Conservation (phyloP, 2,797 vertebrate species). For the Luscinia megarhynchos region DNA sequence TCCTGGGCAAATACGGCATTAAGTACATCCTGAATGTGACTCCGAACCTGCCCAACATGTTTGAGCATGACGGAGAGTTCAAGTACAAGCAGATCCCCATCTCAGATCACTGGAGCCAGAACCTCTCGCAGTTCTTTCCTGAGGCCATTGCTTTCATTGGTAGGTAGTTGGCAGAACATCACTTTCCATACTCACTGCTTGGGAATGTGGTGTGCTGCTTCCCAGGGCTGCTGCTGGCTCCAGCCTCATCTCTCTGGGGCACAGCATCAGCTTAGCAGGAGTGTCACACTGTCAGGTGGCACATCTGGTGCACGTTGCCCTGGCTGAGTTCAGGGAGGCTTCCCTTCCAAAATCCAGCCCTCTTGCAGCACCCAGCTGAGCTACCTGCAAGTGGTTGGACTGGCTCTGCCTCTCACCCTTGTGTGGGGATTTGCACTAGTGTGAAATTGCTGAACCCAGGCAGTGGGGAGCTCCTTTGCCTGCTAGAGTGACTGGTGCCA, state of each 20-base stretch:
- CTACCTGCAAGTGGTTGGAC: background rate
- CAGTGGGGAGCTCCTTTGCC: background rate
- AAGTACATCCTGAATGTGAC: constrained; percentile 99
- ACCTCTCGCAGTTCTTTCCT: constrained; percentile 98
- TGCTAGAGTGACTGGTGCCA: background rate
- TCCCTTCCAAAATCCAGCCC: background rate
- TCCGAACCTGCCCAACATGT: constrained; percentile 98
- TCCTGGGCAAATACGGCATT: constrained; percentile 96
- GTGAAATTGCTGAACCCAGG: background rate
- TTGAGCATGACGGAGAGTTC: constrained; percentile 96
- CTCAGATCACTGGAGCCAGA: constrained; percentile 99
- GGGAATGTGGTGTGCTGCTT: constrained; percentile 42
- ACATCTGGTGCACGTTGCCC: background rate
- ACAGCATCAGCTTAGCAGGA: background rate
- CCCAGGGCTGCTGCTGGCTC: background rate
- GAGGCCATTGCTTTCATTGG: constrained; percentile 99
- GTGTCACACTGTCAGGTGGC: background rate
- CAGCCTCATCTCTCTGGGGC: background rate
- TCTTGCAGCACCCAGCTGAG: background rate
- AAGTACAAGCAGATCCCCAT: constrained; percentile 99
- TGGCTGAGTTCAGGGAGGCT: background rate
- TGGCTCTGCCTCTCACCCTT: background rate
- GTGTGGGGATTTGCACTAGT: background rate
- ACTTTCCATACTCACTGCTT: background rate
- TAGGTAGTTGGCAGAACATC: constrained; percentile 78